Evolutionary conservation across 2,888 invertebrate species (phyloP), one percentile per base, ranked within the genome.

Genomic region (Epirrita christyi): DNA sequence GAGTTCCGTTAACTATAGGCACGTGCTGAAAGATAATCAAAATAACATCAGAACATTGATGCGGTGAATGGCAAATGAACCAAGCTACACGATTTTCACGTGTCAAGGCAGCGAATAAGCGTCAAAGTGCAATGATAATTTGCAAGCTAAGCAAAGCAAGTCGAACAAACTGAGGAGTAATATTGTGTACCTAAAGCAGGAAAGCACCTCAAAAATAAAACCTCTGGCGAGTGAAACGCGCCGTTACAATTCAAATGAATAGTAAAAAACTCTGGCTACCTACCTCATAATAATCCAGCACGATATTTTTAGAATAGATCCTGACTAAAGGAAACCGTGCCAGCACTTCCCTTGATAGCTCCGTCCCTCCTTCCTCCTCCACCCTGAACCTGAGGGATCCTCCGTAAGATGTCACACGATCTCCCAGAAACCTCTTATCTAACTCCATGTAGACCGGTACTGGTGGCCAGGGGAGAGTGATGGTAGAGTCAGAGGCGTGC

Each of bases 381-480:
- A 96, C 94, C 0, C 93, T 93, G 80, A 98, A 98, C 63, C 96
- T 93, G 45, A 99, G 87, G 63, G 94, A 94, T 4, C 99, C 99
- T 27, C 98, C 98, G 85, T 99, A 99, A 15, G 98, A 98, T 61
- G 96, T 93, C 11, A 97, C 95, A 81, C 96, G 92, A 85, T 99
- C 99, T 0, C 97, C 98, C 10, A 96, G 93, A 83, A 98, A 97
- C 51, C 94, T 93, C 8, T 93, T 92, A 0, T 98, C 97, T 11
- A 99, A 88, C 71, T 94, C 94, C 95, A 97, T 96, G 86, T 97
- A 98, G 15, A 97, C 92, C 0, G 97, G 97, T 0, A 85, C 87
- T 0, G 90, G 76, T 75, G 94, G 82, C 93, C 93, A 77, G 10
- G 90, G 89, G 0, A 89, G 76, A 0, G 88, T 74, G 63, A 91